Conservation (phyloP, 2,113 vertebrate species). For the Nycticorax nycticorax region DNA sequence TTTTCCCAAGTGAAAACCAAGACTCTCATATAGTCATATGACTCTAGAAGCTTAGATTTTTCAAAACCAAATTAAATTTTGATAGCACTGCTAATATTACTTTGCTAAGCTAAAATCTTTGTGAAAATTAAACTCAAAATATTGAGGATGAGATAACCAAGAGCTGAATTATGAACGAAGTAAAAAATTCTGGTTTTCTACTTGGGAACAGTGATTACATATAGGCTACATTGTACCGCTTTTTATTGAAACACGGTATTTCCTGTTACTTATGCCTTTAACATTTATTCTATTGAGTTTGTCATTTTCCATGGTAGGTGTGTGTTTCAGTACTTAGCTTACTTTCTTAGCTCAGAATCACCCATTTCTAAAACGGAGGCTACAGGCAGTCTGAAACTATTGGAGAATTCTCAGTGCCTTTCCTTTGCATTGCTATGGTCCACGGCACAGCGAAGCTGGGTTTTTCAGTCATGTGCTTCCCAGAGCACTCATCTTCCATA, state of each 20-base stretch:
- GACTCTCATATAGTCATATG: neutral
- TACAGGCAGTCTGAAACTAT: neutral
- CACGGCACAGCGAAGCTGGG: neutral
- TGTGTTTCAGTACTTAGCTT: neutral
- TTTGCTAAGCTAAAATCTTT: neutral
- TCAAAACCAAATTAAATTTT: neutral
- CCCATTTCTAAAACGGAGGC: neutral
- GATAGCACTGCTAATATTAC: neutral
- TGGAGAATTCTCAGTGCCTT: neutral
- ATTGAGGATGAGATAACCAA: neutral
- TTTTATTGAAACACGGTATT: neutral
- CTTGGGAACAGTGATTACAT: neutral
- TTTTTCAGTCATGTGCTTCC: neutral
- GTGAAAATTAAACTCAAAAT: constrained; percentile 5
- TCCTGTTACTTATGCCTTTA: neutral
- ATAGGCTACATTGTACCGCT: neutral
- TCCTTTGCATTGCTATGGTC: neutral
- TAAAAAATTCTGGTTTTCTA: neutral
- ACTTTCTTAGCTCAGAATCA: neutral
- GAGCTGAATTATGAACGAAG: neutral
- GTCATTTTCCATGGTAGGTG: neutral
- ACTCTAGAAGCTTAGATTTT: neutral
- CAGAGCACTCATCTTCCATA: neutral
- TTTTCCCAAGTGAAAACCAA: neutral
- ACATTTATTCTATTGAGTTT: neutral